Evolutionary conservation across 35 echinoderm and acorn worm species (phyloP).

Genomic region (Eucidaris tribuloides): DNA sequence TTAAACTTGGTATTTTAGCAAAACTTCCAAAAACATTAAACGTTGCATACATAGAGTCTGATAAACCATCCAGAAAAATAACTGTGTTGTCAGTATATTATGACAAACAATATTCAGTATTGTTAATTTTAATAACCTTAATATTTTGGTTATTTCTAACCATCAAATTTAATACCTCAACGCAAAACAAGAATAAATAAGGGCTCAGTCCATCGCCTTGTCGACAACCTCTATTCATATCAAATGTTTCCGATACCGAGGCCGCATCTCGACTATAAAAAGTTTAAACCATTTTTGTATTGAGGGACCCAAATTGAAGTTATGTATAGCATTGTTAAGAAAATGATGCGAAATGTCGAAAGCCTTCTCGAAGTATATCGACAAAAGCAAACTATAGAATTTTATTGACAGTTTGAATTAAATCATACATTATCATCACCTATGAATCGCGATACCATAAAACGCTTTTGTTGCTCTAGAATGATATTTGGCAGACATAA

Average conservation of each 20-base stretch:
- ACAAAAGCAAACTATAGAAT: background rate
- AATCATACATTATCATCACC: conserved; percentile 5
- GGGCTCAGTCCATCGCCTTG: conserved; percentile 19
- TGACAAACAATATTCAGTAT: conserved; percentile 7
- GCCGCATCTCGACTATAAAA: background rate
- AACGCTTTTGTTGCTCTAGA: background rate
- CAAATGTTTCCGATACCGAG: background rate
- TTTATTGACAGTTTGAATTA: background rate
- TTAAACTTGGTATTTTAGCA: background rate
- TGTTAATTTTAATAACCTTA: background rate
- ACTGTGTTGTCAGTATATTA: conserved; percentile 12
- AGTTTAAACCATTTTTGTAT: background rate
- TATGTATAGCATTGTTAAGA: no score
- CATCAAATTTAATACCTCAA: no score
- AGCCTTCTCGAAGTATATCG: background rate
- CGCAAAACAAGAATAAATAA: conserved; percentile 5
- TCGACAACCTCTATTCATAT: background rate
- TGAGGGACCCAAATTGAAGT: conserved; percentile 1
- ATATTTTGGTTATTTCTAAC: no score
- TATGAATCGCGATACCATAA: background rate
- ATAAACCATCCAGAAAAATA: background rate
- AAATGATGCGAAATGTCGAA: background rate
- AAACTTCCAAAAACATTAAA: no score
- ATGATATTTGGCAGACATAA: background rate
- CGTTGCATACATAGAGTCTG: background rate